These are phyloP conservation scores for Listronotus oregonensis DNA, from an alignment of 1,140 invertebrate genomes.

Conservation along the genomic window DNA sequence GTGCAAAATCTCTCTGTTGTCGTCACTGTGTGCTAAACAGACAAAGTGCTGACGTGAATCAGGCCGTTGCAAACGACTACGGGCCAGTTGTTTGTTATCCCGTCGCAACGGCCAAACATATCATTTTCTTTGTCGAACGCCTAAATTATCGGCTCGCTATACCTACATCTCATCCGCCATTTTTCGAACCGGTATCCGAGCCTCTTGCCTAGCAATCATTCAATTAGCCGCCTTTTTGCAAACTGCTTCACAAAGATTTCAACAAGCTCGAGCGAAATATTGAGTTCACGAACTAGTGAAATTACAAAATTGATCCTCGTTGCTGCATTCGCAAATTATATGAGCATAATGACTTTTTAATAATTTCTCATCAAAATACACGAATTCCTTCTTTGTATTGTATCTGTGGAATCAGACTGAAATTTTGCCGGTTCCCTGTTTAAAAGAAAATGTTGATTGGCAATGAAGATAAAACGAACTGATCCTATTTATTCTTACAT, in stretches of 20 bases:
- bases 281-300: constrained; percentile 4
- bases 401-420: no score
- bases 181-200: constrained; percentile 18
- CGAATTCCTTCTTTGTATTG: no score
- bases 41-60: constrained; percentile 19
- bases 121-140: constrained; percentile 30
- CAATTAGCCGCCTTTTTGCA: constrained; percentile 23
- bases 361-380: not conserved
- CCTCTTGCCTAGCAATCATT: constrained; percentile 24
- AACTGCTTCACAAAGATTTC: constrained; percentile 13
- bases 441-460: no score
- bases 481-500: no score
- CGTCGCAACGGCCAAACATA: constrained; percentile 21
- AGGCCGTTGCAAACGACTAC: constrained; percentile 14
- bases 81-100: constrained; percentile 29
- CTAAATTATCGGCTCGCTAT: constrained; percentile 32
- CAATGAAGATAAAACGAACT: no score
- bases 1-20: constrained; percentile 12
- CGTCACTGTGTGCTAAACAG: constrained; percentile 14
- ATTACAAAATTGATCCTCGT: not conserved
- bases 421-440: no score
- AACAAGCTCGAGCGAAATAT: not conserved
- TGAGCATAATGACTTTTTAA: constrained; percentile 22
- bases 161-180: constrained; percentile 21
- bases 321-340: constrained; percentile 9